These are phyloP conservation scores for Ceratosolen fusciceps DNA, from an alignment of 1,140 invertebrate genomes.

Conservation along the genomic window DNA sequence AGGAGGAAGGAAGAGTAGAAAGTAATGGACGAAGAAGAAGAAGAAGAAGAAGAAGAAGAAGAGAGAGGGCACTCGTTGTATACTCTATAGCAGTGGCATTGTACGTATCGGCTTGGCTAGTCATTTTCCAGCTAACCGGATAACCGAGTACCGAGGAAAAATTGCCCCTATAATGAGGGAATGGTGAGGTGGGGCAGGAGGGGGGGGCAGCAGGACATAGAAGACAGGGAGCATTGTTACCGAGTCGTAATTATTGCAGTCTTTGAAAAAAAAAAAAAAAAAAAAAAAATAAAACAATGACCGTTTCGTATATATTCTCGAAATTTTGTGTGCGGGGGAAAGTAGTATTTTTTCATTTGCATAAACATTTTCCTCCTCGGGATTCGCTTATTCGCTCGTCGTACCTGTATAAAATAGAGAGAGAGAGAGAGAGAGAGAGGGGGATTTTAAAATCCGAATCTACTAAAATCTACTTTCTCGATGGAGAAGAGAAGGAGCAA, in stretches of 20 bases:
- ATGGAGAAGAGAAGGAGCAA: too few relatives aligned
- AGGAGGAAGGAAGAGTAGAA: not conserved
- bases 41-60: not conserved
- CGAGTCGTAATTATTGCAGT: conserved; percentile 13
- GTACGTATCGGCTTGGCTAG: not conserved
- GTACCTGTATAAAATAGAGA: too few relatives aligned
- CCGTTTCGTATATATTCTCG: not conserved
- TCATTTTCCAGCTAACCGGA: conserved; percentile 1
- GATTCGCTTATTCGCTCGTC: too few relatives aligned
- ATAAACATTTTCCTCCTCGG: too few relatives aligned
- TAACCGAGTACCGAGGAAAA: not conserved
- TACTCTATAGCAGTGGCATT: not conserved
- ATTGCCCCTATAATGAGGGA: too few relatives aligned
- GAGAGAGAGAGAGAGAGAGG: too few relatives aligned
- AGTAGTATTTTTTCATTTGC: not conserved
- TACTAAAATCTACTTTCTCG: too few relatives aligned
- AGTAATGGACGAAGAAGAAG: not conserved
- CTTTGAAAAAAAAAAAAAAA: too few relatives aligned
- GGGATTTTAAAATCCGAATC: too few relatives aligned
- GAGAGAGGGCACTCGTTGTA: not conserved
- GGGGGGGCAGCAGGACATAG: not conserved
- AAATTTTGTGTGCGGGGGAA: not conserved
- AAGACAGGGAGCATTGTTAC: conserved; percentile 9
- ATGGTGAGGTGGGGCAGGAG: not conserved
- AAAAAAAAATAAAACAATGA: too few relatives aligned